Evolutionary conservation across 2,113 vertebrate genomes (phyloP).

Genomic region (Scomber japonicus): DNA sequence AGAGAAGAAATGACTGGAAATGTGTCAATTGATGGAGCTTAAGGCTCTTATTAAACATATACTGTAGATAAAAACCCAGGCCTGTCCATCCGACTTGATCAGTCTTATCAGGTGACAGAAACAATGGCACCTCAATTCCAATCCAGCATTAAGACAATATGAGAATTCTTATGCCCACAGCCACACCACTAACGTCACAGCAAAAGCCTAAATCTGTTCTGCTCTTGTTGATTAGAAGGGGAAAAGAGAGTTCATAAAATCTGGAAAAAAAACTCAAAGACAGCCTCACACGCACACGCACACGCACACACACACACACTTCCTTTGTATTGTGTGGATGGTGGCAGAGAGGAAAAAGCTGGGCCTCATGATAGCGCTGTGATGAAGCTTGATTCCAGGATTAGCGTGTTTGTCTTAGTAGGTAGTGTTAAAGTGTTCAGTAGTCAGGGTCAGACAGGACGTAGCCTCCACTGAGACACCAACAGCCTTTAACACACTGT

Average conservation of each 20-base stretch:
- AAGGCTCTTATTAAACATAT: constrained; percentile 46
- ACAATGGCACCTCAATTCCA: constrained; percentile 45
- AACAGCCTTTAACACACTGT: constrained; percentile 14
- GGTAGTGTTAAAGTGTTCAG: constrained; percentile 34
- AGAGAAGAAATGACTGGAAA: constrained; percentile 26
- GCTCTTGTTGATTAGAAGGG: constrained; percentile 1
- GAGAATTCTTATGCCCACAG: not conserved
- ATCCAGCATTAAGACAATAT: constrained; percentile 14
- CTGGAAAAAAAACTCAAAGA: constrained; percentile 29
- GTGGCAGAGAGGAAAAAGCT: constrained; percentile 78
- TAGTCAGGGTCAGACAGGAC: constrained; percentile 63
- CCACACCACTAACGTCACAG: not conserved
- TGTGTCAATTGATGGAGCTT: constrained; percentile 31
- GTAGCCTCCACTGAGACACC: constrained; percentile 11
- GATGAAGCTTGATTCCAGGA: constrained; percentile 68
- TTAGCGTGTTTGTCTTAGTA: constrained; percentile 69
- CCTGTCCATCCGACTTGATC: constrained; percentile 22
- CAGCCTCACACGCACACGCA: constrained; percentile 3
- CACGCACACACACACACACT: constrained; percentile 42
- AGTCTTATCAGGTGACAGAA: constrained; percentile 22
- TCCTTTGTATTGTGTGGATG: constrained; percentile 79
- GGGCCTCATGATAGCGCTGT: constrained; percentile 72
- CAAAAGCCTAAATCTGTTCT: not conserved
- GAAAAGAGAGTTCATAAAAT: constrained; percentile 3
- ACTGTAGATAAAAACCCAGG: constrained; percentile 41